Conservation (phyloP, 2,888 invertebrate genomes). For the Meta bourneti region DNA sequence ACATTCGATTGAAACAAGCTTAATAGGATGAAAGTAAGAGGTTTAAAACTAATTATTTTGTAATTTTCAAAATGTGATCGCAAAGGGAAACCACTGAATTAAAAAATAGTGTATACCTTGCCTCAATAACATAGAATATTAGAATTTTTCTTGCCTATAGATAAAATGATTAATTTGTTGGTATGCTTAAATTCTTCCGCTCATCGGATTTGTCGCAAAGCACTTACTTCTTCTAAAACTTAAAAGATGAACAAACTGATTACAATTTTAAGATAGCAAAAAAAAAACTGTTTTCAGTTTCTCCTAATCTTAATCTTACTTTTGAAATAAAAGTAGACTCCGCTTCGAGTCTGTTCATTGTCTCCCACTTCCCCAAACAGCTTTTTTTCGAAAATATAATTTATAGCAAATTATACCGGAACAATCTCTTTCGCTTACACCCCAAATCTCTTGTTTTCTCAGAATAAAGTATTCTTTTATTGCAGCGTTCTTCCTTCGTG, state of each 20-base stretch:
- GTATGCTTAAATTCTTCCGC: too few species aligned
- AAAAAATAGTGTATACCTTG: too few species aligned
- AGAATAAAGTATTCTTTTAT: conserved; percentile 1
- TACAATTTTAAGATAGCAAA: not conserved
- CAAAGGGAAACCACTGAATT: too few species aligned
- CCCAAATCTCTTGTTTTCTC: not conserved
- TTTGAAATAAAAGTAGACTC: not conserved
- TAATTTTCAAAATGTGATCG: too few species aligned
- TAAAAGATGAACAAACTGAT: not conserved
- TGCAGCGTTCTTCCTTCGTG: conserved; percentile 20
- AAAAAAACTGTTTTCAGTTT: not conserved
- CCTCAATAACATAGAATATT: too few species aligned
- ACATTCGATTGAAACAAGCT: too few species aligned
- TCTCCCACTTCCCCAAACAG: not conserved
- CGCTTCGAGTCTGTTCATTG: not conserved
- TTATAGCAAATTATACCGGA: conserved; percentile 43
- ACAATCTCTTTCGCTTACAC: conserved; percentile 32
- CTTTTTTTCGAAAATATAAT: conserved; percentile 11
- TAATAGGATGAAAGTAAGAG: too few species aligned
- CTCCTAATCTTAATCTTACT: not conserved
- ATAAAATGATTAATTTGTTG: too few species aligned
- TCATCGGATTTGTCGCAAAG: not conserved
- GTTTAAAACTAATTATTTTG: too few species aligned
- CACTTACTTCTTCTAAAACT: not conserved
- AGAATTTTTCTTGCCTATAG: too few species aligned